Base-by-base conservation (phyloP, 2,113 vertebrate genomes). In the Apteryx mantelli region DNA sequence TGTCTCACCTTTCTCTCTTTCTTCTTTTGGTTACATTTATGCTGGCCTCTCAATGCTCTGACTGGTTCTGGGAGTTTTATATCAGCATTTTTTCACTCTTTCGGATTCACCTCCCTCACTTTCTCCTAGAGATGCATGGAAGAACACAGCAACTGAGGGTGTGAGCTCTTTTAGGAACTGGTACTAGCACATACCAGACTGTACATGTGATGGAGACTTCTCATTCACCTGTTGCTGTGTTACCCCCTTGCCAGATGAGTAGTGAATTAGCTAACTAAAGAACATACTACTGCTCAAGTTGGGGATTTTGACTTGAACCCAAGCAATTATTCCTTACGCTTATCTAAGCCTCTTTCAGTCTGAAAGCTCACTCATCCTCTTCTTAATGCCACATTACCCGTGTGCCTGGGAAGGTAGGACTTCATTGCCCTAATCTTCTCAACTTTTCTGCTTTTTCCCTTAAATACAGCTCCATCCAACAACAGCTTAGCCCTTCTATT, bases 341-440 rank as follows among this genome's bases (percentile, higher is more conserved):
- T 80, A 30, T 34, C 25, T 42, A 61, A 74, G 30, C 5, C 22
- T 48, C 28, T 53, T 91, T 66, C 36, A 32, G 11, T 42, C 56
- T 46, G 42, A 68, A 84, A 80, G n/a, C 6, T 53, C 82, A 32
- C 13, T 86, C 9, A 16, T 75, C 22, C 64, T 65, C 38, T 71
- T 65, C 38, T 73, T 25, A 44, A 2, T 0, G 8, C 11, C 2
- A 0, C 55, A 10, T 75, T 36, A 74, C 28, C 15, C 3, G 1
- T 12, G 28, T 53, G 34, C 9, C 68, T 65, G 66, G 15, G 32
- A 60, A 82, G 56, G 36, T 5, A 14, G 19, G 11, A 46, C 12
- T 11, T 60, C 56, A 8, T 48, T 82, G 11, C 79, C 85, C 26
- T 61, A 28, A 83, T 48, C 22, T 94, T 87, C 55, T n/a, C 13